Conservation (phyloP, 2,113 vertebrate genomes). For the Tragulus kanchil region DNA sequence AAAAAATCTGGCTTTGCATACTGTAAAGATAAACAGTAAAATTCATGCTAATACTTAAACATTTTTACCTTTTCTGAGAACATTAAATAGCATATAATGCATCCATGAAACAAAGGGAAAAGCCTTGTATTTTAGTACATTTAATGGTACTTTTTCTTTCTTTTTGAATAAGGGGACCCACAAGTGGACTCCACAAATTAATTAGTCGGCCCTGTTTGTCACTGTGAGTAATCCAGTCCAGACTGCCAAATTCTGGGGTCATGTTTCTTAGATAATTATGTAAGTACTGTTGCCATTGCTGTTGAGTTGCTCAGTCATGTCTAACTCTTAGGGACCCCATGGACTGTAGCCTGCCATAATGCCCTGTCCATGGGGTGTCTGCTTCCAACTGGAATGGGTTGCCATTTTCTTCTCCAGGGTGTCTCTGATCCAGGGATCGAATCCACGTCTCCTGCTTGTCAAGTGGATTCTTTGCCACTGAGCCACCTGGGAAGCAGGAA, state of each 20-base stretch:
- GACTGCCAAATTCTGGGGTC: constrained; percentile 17
- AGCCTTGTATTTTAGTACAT: background rate
- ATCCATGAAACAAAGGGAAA: background rate
- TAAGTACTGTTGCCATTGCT: background rate
- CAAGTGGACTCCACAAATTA: background rate
- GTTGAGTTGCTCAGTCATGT: background rate
- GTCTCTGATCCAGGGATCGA: background rate
- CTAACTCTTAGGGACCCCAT: background rate
- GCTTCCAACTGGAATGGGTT: background rate
- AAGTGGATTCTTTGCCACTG: background rate
- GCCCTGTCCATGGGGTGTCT: background rate
- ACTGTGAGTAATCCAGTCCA: constrained; percentile 5
- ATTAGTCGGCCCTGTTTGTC: background rate
- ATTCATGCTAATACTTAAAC: background rate
- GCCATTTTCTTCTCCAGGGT: background rate
- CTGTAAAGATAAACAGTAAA: background rate
- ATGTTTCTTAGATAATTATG: constrained; percentile 58
- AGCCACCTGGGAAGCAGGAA: background rate
- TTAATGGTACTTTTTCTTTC: background rate
- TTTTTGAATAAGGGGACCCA: background rate
- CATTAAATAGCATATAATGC: constrained; percentile 3
- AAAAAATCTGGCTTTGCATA: background rate
- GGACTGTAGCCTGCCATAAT: background rate
- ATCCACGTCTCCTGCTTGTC: background rate
- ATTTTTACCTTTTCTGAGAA: constrained; percentile 22